Conservation (phyloP, 1,140 invertebrate genomes). For the Tigriopus japonicus region DNA sequence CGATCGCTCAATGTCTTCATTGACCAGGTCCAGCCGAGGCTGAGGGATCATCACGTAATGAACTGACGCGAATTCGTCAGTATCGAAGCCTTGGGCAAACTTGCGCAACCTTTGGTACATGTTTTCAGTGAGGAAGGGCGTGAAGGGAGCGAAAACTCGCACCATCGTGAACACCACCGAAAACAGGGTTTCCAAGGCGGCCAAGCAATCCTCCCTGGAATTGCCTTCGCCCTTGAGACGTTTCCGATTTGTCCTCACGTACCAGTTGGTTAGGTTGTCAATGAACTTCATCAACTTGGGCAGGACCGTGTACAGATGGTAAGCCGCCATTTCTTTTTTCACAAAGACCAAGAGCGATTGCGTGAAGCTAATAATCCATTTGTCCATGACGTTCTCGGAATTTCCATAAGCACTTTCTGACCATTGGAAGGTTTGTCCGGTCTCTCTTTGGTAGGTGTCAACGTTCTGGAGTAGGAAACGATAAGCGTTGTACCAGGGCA, state of each 20-base stretch:
- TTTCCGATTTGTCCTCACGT: slow-evolving; percentile 87
- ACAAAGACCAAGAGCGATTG: slow-evolving; percentile 78
- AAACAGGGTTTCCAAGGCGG: slow-evolving; percentile 70
- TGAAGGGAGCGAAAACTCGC: slow-evolving; percentile 87
- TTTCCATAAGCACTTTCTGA: slow-evolving; percentile 23
- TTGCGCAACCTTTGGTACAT: slow-evolving; percentile 43
- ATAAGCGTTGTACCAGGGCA: slow-evolving; percentile 99
- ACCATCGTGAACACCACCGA: slow-evolving; percentile 73
- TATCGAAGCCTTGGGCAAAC: slow-evolving; percentile 23
- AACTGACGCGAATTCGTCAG: slow-evolving; percentile 40
- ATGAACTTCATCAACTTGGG: slow-evolving; percentile 86
- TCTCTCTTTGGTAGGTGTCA: slow-evolving; percentile 41
- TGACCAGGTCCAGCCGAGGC: slow-evolving; percentile 47
- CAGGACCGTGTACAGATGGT: slow-evolving; percentile 85
- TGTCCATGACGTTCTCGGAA: slow-evolving; percentile 74
- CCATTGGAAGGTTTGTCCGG: slow-evolving; percentile 30
- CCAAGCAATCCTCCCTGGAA: slow-evolving; percentile 45
- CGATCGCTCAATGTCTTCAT: slow-evolving; percentile 67
- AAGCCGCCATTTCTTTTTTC: slow-evolving; percentile 77
- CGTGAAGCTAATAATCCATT: slow-evolving; percentile 91
- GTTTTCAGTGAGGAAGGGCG: slow-evolving; percentile 85
- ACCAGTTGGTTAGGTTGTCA: slow-evolving; percentile 96
- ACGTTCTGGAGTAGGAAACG: slow-evolving; percentile 86
- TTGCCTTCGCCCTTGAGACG: slow-evolving; percentile 67
- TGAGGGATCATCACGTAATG: slow-evolving; percentile 76